Conservation (phyloP, 2,797 vertebrate species). For the Saxicola maurus region DNA sequence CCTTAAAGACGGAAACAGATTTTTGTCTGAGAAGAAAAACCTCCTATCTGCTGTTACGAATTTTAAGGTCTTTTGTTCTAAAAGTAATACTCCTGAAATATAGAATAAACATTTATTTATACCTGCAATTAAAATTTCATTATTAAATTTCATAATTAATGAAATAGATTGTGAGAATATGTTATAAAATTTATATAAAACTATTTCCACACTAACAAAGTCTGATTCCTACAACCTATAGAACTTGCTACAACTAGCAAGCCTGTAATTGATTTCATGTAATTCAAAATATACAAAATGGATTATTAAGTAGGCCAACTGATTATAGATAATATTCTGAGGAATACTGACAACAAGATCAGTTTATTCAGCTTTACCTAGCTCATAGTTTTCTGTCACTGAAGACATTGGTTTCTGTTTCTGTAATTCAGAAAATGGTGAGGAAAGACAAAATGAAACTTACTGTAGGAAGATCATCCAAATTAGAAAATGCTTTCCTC, state of each 20-base stretch:
- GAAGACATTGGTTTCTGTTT: background rate
- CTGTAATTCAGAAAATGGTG: background rate
- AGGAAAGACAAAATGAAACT: background rate
- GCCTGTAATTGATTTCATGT: background rate
- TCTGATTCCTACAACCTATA: background rate
- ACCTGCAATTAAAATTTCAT: background rate
- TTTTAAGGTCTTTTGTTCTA: background rate
- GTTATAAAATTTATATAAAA: background rate
- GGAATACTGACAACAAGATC: background rate
- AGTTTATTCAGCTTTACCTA: background rate
- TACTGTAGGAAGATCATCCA: background rate
- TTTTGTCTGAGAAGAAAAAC: background rate
- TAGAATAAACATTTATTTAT: background rate
- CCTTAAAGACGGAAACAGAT: background rate
- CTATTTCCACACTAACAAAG: background rate
- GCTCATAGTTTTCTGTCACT: background rate
- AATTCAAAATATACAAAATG: background rate
- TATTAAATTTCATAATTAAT: background rate
- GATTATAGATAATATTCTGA: background rate
- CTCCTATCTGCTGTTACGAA: fast-evolving
- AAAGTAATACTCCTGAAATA: background rate
- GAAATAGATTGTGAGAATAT: background rate
- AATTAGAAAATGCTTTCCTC: background rate
- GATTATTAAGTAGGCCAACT: background rate
- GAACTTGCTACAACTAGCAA: background rate